Base-by-base conservation (phyloP, 2,888 invertebrate genomes). In the Dryadula phaetusa region DNA sequence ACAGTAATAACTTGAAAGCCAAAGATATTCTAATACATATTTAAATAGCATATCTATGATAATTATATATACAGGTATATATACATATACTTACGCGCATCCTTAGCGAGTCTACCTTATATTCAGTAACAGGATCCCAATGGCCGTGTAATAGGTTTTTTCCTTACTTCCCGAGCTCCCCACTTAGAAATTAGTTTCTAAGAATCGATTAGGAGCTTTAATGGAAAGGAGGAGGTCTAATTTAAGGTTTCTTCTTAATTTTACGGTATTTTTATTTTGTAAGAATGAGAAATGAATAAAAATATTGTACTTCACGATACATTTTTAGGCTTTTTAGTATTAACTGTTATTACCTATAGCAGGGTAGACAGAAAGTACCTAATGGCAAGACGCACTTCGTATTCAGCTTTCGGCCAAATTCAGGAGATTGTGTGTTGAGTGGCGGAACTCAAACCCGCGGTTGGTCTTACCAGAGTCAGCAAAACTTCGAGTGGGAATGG, bases 61-160 rank as follows among this genome's bases (percentile, higher is more conserved):
- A 49, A 49, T 49, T 28, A 49, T 3, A 25, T 4, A 49, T 49
- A n/a, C 4, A n/a, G 22, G 3, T 22, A 34, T 37, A 22, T 8
- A 22, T 40, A 56, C 40, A 34, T 58, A 42, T 42, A 60, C 20
- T 60, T 25, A 65, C 3, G 46, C 40, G 40, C 18, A 56, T 52
- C 25, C 42, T 65, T 28, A 22, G 16, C 18, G 12, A 32, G 56
- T 28, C 34, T 22, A 42, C 40, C 40, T 37, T 42, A 37, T 40
- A 56, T 47, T 53, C 68, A 66, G 68, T 63, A 76, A 75, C 69
- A 66, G 56, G 65, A 62, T 63, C 64, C 64, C 78, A 77, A 81
- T 78, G 74, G 64, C 71, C 74, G 68, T 75, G 75, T 78, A 77
- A 81, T 79, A 76, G 77, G 74, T 68, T 75, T 77, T 79, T 75